Percentiles rank a stretch among this genome's conserved stretches.
These are phyloP conservation scores for Elgonia sp. DNA, from an alignment of 2,888 invertebrate species.

Conservation along the genomic window DNA sequence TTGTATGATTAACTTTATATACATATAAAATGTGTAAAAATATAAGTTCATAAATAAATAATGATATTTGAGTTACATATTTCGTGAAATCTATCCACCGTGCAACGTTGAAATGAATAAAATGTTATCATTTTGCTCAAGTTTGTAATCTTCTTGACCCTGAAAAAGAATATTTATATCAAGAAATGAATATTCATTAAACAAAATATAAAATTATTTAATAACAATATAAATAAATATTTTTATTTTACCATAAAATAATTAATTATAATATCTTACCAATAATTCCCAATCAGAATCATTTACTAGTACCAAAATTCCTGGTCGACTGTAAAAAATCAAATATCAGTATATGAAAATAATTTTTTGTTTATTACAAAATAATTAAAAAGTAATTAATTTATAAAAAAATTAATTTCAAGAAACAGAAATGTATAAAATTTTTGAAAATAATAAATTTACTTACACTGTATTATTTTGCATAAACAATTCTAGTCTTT, in stretches of 20 bases:
- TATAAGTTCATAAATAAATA: no score
- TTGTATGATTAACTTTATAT: no score
- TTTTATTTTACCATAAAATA: neutral
- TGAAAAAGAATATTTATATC: constrained; percentile 80
- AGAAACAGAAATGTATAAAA: neutral
- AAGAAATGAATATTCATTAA: constrained; percentile 2
- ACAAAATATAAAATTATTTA: neutral
- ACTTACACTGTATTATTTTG: constrained; percentile 88
- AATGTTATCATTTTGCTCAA: constrained; percentile 91
- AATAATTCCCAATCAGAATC: constrained; percentile 98
- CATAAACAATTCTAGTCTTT: constrained; percentile 91
- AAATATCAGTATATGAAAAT: neutral
- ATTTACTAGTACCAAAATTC: constrained; percentile 97
- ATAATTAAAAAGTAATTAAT: no score
- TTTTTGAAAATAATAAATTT: neutral
- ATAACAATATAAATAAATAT: neutral
- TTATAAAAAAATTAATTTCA: neutral
- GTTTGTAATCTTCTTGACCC: constrained; percentile 91
- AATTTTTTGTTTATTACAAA: neutral
- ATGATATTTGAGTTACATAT: no score
- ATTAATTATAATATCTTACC: constrained; percentile 86
- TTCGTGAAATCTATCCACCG: constrained; percentile 92
- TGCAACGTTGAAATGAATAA: constrained; percentile 95
- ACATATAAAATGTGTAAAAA: no score
- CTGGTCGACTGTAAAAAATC: constrained; percentile 90